A percentile compares a stretch with the other conserved stretches of the same genome.
phyloP scores from a whole-genome alignment of 2,888 invertebrate species.

The Orgyia antiqua region DNA sequence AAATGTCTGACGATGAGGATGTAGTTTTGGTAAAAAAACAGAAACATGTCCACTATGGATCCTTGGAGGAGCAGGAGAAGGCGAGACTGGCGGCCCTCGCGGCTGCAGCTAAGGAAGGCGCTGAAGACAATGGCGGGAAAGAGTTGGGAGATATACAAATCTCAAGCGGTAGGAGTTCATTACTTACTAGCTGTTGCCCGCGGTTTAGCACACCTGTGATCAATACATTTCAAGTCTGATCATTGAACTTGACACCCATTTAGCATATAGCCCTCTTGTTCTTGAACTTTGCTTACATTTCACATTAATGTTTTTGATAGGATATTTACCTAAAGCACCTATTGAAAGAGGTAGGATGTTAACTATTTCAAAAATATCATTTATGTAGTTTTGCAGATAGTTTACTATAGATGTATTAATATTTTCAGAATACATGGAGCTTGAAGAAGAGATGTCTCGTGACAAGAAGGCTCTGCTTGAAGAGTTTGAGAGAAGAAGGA shows the following conservation, averaged over 20 bases:
- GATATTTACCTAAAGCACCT: too few species aligned
- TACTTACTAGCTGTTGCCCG: too few species aligned
- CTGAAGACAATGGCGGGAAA: constrained; percentile 79
- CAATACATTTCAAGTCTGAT: too few species aligned
- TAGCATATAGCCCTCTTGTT: too few species aligned
- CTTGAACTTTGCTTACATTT: too few species aligned
- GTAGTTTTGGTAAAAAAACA: constrained; percentile 84
- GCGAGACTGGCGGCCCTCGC: constrained; percentile 80
- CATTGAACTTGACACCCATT: too few species aligned
- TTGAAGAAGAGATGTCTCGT: constrained; percentile 91
- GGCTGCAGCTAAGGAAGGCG: constrained; percentile 78
- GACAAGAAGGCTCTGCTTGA: constrained; percentile 95
- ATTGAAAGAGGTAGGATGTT: too few species aligned
- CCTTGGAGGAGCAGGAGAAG: constrained; percentile 90
- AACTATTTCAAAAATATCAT: too few species aligned
- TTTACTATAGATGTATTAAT: too few species aligned
- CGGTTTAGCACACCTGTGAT: too few species aligned
- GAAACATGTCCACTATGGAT: constrained; percentile 92
- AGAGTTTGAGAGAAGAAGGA: constrained; percentile 95
- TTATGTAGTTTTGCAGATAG: too few species aligned
- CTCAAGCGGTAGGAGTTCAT: constrained; percentile 73
- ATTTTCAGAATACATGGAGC: constrained; percentile 86
- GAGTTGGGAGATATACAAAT: constrained; percentile 82
- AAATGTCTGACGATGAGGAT: constrained; percentile 93
- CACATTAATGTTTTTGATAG: too few species aligned